Conservation (phyloP, 2,113 vertebrate genomes). For the Periophthalmus modestus region DNA sequence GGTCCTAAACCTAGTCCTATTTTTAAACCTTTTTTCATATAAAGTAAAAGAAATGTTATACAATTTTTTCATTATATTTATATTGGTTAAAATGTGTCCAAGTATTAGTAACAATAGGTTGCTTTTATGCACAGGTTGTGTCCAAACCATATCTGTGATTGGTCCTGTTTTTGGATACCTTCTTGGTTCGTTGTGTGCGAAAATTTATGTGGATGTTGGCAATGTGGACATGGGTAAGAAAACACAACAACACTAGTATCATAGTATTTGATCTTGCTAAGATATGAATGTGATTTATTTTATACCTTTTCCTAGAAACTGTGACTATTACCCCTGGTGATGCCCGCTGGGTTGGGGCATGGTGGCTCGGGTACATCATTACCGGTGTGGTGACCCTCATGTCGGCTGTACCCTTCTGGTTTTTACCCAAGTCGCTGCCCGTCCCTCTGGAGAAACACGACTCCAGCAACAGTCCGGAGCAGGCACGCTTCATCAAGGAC, state of each 20-base stretch:
- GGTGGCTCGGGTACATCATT: conserved; percentile 96
- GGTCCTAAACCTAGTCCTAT: too few relatives aligned
- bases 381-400: conserved; percentile 83
- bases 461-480: conserved; percentile 77
- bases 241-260: neutral
- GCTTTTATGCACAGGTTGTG: conserved; percentile 59
- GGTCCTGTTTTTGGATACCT: conserved; percentile 76
- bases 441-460: conserved; percentile 69
- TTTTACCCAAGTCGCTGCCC: conserved; percentile 85
- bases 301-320: conserved; percentile 69
- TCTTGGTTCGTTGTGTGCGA: conserved; percentile 75
- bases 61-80: too few relatives aligned
- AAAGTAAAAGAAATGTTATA: too few relatives aligned
- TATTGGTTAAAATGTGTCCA: neutral
- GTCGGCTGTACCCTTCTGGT: conserved; percentile 90
- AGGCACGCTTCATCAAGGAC: conserved; percentile 82
- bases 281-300: neutral
- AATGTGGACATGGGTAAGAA: conserved; percentile 75
- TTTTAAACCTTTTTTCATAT: too few relatives aligned
- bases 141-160: conserved; percentile 75
- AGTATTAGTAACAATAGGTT: neutral
- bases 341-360: conserved; percentile 91
- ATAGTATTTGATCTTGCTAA: too few relatives aligned
- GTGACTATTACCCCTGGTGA: conserved; percentile 85
- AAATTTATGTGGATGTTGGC: conserved; percentile 77